Evolutionary conservation across 2,888 invertebrate species (phyloP).

Genomic region (Theretra japonica): DNA sequence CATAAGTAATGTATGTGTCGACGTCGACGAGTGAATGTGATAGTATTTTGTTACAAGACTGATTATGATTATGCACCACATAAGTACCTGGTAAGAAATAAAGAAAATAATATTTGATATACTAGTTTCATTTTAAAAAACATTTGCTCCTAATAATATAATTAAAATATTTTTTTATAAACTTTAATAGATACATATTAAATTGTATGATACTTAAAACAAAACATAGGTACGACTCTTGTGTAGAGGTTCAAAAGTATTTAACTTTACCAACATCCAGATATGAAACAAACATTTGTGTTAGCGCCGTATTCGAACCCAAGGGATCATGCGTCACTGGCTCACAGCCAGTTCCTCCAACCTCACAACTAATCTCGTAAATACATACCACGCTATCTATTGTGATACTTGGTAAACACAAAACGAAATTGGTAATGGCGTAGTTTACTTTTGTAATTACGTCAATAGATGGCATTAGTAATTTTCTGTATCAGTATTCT

Average conservation of each 20-base stretch:
- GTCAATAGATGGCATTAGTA: not conserved
- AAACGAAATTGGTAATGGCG: too few species aligned
- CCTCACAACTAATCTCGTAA: not conserved
- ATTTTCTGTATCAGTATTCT: not conserved
- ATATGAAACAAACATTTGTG: not conserved
- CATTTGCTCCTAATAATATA: not conserved
- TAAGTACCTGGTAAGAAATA: not conserved
- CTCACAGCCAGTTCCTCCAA: too few species aligned
- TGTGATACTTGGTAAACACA: not conserved
- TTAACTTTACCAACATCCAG: not conserved
- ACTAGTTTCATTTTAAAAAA: not conserved
- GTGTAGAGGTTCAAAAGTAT: too few species aligned
- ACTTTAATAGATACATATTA: too few species aligned
- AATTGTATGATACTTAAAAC: too few species aligned
- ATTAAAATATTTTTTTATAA: not conserved
- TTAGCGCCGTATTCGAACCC: too few species aligned
- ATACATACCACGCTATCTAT: not conserved
- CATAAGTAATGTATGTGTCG: slow-evolving; percentile 5
- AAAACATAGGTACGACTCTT: too few species aligned
- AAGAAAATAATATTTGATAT: not conserved
- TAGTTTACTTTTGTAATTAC: not conserved
- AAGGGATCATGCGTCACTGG: too few species aligned
- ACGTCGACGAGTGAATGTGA: slow-evolving; percentile 1
- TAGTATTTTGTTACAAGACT: too few species aligned
- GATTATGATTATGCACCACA: too few species aligned